Base-by-base conservation (phyloP, 2,888 invertebrate species). In the Eudasyphora cyanicolor region DNA sequence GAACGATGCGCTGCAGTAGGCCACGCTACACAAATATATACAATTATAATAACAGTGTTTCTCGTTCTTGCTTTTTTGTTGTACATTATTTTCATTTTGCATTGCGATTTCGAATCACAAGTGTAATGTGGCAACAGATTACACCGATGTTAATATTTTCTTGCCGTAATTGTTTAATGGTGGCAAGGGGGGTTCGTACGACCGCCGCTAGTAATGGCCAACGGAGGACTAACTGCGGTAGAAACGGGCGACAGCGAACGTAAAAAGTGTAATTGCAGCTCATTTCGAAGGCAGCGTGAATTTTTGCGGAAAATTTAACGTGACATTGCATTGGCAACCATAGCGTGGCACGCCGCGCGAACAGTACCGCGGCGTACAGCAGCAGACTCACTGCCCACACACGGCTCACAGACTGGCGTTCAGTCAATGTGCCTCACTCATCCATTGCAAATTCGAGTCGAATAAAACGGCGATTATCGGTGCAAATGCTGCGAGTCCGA, bases 291-390 rank as follows among this genome's bases (percentile, higher is more conserved):
- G 86, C 85, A 84, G 81, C 69, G 51, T 76, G 78, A 82, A 85
- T 82, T 84, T 85, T 86, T 85, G 86, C 87, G 86, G 86, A 85
- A 87, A 87, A 87, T 86, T 86, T 86, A 79, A 86, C 78, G 82
- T 85, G 87, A 85, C 85, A 85, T 85, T 85, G 64, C 64, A 64
- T 38, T 76, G 64, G 51, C 64, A 76, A 51, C 24, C 64, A 76
- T 51, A 29, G 24, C 60, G 38, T 51, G 71, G 82, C 79, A 82
- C 82, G 82, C 75, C 67, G 51, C 76, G 7, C 35, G 49, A 5
- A 42, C 57, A 14, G 60, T 42, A n/a, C 57, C 17, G 57, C 81
- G 62, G 69, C 24, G 27, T 49, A 62, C 75, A 32, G 60, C 35
- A 27, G 60, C 73, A 38, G 42, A 32, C 67, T 57, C 49, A 62